Conservation (phyloP, 2,797 vertebrate species). For the Etheostoma perlongum region DNA sequence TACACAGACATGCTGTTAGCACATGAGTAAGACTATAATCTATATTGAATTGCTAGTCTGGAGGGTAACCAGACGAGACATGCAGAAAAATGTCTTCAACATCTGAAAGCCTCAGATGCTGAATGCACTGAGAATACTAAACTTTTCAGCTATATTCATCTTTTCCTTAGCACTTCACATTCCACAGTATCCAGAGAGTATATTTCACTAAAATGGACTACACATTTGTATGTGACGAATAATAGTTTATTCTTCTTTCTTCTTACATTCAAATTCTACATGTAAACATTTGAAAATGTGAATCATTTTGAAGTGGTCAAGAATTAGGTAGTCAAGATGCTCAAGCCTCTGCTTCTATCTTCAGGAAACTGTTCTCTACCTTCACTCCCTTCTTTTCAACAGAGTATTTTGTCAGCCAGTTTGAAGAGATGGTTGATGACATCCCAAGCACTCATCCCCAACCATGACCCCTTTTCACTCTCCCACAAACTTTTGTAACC, state of each 20-base stretch:
- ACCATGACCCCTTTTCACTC: slow-evolving; percentile 55
- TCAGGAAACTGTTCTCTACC: slow-evolving; percentile 26
- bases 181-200: not conserved
- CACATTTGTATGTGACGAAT: too few species aligned
- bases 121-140: not conserved
- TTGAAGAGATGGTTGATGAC: slow-evolving; percentile 55
- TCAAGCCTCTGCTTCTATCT: slow-evolving; percentile 26
- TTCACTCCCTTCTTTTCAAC: slow-evolving; percentile 19
- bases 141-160: slow-evolving; percentile 4
- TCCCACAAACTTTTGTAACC: slow-evolving; percentile 68
- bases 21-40: not conserved
- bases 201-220: too few species aligned
- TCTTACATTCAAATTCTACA: not conserved
- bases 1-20: not conserved
- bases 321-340: slow-evolving; percentile 8
- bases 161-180: not conserved
- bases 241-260: too few species aligned
- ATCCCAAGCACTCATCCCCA: slow-evolving; percentile 46
- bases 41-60: slow-evolving; percentile 11
- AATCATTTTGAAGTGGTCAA: slow-evolving; percentile 35
- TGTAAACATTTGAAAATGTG: slow-evolving; percentile 23
- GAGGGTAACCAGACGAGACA: not conserved
- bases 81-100: not conserved
- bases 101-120: not conserved
- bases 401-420: slow-evolving; percentile 46